phyloP scores from a whole-genome alignment of 2,797 vertebrate species.

The Rhinophrynus dorsalis region DNA sequence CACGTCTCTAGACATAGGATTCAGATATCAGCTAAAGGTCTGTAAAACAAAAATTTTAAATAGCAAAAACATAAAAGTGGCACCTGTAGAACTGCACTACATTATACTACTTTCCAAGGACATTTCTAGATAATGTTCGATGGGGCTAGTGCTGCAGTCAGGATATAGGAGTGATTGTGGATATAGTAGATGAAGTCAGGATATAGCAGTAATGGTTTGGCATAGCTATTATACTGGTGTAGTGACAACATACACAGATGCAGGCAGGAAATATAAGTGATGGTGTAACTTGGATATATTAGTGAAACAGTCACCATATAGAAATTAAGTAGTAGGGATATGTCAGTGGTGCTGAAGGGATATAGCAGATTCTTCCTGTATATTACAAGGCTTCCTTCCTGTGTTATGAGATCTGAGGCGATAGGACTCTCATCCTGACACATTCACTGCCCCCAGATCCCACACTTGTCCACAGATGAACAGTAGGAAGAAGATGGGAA shows the following conservation, averaged over 20 bases:
- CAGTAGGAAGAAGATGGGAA: slow-evolving; percentile 22
- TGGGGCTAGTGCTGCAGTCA: slow-evolving; percentile 2
- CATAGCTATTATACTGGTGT: no score
- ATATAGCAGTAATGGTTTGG: background rate
- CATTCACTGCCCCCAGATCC: slow-evolving; percentile 16
- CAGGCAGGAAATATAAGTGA: no score
- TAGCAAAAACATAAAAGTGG: background rate
- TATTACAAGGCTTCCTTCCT: slow-evolving; percentile 29
- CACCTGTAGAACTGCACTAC: background rate
- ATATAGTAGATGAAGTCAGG: background rate
- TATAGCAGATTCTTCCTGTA: slow-evolving; percentile 43
- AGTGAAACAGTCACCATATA: no score
- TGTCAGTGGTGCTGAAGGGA: slow-evolving; percentile 20
- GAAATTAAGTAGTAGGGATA: background rate
- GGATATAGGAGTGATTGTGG: slow-evolving; percentile 2
- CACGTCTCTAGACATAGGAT: no score
- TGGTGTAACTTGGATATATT: background rate
- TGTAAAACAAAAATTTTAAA: background rate
- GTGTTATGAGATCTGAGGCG: slow-evolving; percentile 28
- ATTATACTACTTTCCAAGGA: no score
- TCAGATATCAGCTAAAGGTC: no score
- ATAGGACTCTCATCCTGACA: slow-evolving; percentile 36
- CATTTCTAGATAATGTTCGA: no score
- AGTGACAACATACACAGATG: no score
- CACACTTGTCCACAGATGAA: slow-evolving; percentile 8